Percentiles rank a stretch among this genome's conserved stretches.
phyloP scores from a whole-genome alignment of 1,140 invertebrate genomes.

The Anoplolepis gracilipes region DNA sequence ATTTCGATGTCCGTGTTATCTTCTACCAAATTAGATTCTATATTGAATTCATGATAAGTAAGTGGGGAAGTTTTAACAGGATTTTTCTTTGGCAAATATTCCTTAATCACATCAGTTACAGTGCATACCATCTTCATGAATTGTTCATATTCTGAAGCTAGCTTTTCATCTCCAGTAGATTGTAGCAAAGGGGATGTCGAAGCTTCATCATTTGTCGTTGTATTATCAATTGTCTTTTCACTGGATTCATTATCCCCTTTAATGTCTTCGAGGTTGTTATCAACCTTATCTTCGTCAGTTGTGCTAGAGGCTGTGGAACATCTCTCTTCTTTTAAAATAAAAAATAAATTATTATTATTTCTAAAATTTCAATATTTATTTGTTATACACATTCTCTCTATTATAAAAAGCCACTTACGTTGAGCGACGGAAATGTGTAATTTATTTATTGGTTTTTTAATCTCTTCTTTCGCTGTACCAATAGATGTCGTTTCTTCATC shows the following conservation, averaged over 20 bases:
- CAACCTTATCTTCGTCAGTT: constrained; percentile 29
- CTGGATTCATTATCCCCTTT: constrained; percentile 53
- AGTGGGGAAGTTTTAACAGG: constrained; percentile 58
- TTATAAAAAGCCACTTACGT: constrained; percentile 51
- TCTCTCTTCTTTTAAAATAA: constrained; percentile 47
- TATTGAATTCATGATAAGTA: constrained; percentile 79
- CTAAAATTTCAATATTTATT: not conserved
- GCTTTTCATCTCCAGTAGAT: constrained; percentile 77
- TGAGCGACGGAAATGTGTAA: not conserved
- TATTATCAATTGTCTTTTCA: constrained; percentile 50
- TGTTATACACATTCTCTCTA: not conserved
- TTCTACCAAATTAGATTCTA: constrained; percentile 76
- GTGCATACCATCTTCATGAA: constrained; percentile 84
- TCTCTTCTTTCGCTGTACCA: constrained; percentile 1
- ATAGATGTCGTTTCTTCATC: constrained; percentile 72
- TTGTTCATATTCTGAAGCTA: constrained; percentile 84
- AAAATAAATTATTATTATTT: constrained; percentile 20
- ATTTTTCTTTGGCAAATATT: constrained; percentile 46
- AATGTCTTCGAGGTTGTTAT: not conserved
- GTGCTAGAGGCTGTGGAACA: constrained; percentile 35
- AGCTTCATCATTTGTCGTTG: constrained; percentile 34
- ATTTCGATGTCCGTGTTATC: constrained; percentile 46
- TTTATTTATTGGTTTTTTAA: constrained; percentile 30
- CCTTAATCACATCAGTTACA: constrained; percentile 4
- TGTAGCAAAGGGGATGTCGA: constrained; percentile 42